Percentiles rank a stretch among this genome's conserved stretches.
phyloP scores from a whole-genome alignment of 2,888 invertebrate species.

The Zygaena filipendulae region DNA sequence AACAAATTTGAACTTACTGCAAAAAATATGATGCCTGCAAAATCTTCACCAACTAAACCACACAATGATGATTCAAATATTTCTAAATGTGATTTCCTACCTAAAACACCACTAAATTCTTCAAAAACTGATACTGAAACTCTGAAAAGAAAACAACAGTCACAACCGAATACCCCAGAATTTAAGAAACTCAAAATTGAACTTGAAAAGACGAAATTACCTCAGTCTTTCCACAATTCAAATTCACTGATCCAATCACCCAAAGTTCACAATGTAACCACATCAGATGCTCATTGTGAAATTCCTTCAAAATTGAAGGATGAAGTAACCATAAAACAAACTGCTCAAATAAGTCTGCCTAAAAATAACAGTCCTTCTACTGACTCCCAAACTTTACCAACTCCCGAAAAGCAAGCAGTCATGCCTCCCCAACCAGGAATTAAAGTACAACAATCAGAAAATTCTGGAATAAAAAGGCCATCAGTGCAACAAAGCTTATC shows the following conservation, averaged over 20 bases:
- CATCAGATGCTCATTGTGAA: no score
- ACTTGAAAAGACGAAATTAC: conserved; percentile 42
- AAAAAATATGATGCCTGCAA: conserved; percentile 48
- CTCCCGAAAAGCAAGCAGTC: no score
- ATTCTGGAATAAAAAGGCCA: conserved; percentile 33
- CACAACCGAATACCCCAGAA: conserved; percentile 33
- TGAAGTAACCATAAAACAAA: no score
- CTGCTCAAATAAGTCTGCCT: no score
- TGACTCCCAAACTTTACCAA: no score
- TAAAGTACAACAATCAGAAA: conserved; percentile 29
- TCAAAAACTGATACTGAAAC: conserved; percentile 35
- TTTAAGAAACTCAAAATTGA: conserved; percentile 52
- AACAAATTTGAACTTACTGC: conserved; percentile 78
- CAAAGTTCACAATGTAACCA: no score
- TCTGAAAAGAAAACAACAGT: conserved; percentile 43
- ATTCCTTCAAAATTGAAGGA: no score
- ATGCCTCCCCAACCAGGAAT: no score
- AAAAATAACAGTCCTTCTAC: no score
- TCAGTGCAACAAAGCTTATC: conserved; percentile 38
- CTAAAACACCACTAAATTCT: conserved; percentile 21
- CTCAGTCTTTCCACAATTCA: no score
- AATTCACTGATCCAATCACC: no score
- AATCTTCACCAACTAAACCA: conserved; percentile 36
- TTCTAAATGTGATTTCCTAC: conserved; percentile 17
- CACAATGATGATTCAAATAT: conserved; percentile 20